phyloP scores from a whole-genome alignment of 2,888 invertebrate species.

The Rhodophaea formosa region DNA sequence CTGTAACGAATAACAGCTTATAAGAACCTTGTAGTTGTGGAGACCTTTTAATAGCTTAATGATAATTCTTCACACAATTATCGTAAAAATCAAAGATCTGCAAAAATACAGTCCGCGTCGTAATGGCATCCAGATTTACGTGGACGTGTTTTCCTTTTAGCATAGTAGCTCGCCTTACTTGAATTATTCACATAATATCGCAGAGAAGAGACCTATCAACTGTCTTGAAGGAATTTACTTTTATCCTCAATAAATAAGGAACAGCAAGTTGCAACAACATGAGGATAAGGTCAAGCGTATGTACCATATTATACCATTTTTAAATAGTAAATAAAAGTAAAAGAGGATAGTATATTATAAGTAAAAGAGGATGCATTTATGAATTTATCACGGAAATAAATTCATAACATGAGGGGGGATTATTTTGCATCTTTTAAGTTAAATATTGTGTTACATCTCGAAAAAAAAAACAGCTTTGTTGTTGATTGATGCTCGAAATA shows the following conservation, averaged over 20 bases:
- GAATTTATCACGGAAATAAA: no score
- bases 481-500: no score
- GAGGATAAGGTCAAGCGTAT: not conserved
- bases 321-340: no score
- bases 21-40: slow-evolving; percentile 71
- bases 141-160: not conserved
- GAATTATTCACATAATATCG: not conserved
- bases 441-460: no score
- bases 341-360: no score
- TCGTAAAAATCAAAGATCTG: slow-evolving; percentile 12
- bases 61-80: slow-evolving; percentile 69
- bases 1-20: slow-evolving; percentile 64
- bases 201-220: not conserved
- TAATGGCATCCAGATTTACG: not conserved
- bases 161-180: not conserved
- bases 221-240: not conserved
- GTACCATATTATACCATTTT: not conserved
- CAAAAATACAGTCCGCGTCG: no score
- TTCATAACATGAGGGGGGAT: no score
- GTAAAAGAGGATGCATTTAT: no score
- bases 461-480: no score
- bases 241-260: not conserved
- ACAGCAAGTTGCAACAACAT: not conserved
- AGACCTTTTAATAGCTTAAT: slow-evolving; percentile 62
- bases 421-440: no score